Percentiles rank a stretch among this genome's conserved stretches.
Conservation (phyloP, 2,113 vertebrate genomes). For the Tinamus guttatus region DNA sequence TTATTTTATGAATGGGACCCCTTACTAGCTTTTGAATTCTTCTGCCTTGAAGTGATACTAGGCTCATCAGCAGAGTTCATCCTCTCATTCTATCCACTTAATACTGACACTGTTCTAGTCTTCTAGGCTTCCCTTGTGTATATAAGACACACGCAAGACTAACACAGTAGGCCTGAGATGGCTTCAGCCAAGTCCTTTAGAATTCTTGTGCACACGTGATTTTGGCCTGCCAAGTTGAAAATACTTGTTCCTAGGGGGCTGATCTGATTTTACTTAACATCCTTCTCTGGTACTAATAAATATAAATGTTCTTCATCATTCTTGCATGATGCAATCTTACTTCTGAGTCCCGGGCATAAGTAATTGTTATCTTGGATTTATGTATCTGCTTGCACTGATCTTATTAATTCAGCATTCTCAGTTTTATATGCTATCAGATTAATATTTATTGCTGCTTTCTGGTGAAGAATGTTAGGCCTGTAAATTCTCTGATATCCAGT, state of each 20-base stretch:
- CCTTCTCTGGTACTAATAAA: conserved; percentile 57
- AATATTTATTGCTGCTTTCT: not conserved
- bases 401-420: not conserved
- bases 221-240: conserved; percentile 34
- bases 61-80: not conserved
- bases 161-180: conserved; percentile 44
- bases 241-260: conserved; percentile 28
- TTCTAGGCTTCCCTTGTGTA: not conserved
- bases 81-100: not conserved
- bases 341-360: conserved; percentile 19
- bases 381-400: not conserved
- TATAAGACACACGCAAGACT: not conserved
- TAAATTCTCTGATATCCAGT: not conserved
- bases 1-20: conserved; percentile 22
- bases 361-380: not conserved
- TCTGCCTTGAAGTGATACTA: not conserved
- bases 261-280: conserved; percentile 33
- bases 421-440: conserved; percentile 24
- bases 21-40: not conserved
- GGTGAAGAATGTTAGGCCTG: not conserved
- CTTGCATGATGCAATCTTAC: conserved; percentile 3
- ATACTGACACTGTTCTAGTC: not conserved
- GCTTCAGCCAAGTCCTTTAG: conserved; percentile 44
- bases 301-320: conserved; percentile 16
- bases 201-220: conserved; percentile 8